A percentile compares a stretch with the other conserved stretches of the same genome.
Evolutionary conservation across 1,140 invertebrate species (phyloP).

Genomic region (Lanistes nyassanus): DNA sequence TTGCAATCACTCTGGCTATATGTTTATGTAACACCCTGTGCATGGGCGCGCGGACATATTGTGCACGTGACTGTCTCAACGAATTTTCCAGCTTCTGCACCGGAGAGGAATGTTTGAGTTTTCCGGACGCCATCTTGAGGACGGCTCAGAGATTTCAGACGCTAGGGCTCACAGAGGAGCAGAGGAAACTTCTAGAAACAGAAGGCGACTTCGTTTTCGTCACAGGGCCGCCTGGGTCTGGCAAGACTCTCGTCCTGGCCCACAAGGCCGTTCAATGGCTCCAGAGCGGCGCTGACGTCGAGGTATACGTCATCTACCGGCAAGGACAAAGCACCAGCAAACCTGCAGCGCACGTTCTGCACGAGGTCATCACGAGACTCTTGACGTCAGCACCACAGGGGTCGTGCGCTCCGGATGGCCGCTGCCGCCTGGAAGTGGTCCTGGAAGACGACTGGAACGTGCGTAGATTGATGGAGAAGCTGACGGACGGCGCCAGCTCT

Average conservation of each 20-base stretch:
- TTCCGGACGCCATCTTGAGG: too few relatives aligned
- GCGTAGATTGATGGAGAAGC: neutral
- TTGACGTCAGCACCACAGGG: neutral
- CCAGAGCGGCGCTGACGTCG: neutral
- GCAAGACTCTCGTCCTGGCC: constrained; percentile 10
- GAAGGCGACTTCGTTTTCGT: constrained; percentile 2
- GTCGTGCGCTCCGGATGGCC: neutral
- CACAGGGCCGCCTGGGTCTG: constrained; percentile 1
- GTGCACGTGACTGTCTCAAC: too few relatives aligned
- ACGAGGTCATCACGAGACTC: neutral
- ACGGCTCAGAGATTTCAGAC: too few relatives aligned
- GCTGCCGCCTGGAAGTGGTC: neutral
- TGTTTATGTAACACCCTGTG: too few relatives aligned
- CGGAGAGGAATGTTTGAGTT: too few relatives aligned
- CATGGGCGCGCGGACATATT: too few relatives aligned
- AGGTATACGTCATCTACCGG: neutral
- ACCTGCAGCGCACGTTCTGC: constrained; percentile 4
- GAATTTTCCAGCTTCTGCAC: too few relatives aligned
- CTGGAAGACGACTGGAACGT: neutral
- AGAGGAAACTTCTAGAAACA: neutral
- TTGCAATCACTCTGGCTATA: too few relatives aligned
- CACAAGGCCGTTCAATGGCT: neutral
- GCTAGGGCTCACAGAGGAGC: neutral
- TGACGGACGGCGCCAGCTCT: neutral
- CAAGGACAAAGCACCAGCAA: neutral